A percentile compares a stretch with the other conserved stretches of the same genome.
phyloP scores from a whole-genome alignment of 2,888 invertebrate genomes.

The Agelastica alni region DNA sequence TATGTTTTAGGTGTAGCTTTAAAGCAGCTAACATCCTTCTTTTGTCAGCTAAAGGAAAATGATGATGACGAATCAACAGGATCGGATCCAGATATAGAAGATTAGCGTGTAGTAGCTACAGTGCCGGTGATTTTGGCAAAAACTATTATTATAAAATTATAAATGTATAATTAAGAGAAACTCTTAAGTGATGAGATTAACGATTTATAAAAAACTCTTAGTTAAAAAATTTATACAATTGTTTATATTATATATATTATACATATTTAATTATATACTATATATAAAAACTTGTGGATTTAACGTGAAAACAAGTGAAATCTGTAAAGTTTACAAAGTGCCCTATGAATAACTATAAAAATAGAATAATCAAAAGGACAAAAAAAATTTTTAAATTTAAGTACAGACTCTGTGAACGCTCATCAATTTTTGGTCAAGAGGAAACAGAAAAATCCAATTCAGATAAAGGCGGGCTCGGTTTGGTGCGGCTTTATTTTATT shows the following conservation, averaged over 20 bases:
- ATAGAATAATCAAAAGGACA: slow-evolving; percentile 29
- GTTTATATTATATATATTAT: slow-evolving; percentile 54
- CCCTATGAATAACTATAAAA: slow-evolving; percentile 23
- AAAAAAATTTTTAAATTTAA: slow-evolving; percentile 41
- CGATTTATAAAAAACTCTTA: slow-evolving; percentile 41
- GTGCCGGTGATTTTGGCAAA: slow-evolving; percentile 37
- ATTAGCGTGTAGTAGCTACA: slow-evolving; percentile 20
- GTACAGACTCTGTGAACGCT: slow-evolving; percentile 24
- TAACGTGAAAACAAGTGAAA: slow-evolving; percentile 37
- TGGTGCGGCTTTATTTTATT: slow-evolving; percentile 6
- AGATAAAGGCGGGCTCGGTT: slow-evolving; percentile 9
- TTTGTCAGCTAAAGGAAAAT: slow-evolving; percentile 69
- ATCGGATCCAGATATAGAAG: slow-evolving; percentile 18
- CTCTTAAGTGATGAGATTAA: slow-evolving; percentile 18
- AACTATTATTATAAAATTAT: slow-evolving; percentile 33
- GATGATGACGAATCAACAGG: slow-evolving; percentile 61
- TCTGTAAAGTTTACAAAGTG: slow-evolving; percentile 35
- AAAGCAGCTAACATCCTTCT: slow-evolving; percentile 74
- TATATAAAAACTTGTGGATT: slow-evolving; percentile 40
- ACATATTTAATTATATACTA: slow-evolving; percentile 49
- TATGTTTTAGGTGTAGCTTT: slow-evolving; percentile 74
- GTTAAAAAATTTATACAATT: slow-evolving; percentile 56
- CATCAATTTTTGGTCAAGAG: slow-evolving; percentile 21
- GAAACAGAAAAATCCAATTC: slow-evolving; percentile 1
- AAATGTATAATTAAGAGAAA: slow-evolving; percentile 30